Conservation (phyloP, 2,113 vertebrate genomes). For the Centropus unirufus region DNA sequence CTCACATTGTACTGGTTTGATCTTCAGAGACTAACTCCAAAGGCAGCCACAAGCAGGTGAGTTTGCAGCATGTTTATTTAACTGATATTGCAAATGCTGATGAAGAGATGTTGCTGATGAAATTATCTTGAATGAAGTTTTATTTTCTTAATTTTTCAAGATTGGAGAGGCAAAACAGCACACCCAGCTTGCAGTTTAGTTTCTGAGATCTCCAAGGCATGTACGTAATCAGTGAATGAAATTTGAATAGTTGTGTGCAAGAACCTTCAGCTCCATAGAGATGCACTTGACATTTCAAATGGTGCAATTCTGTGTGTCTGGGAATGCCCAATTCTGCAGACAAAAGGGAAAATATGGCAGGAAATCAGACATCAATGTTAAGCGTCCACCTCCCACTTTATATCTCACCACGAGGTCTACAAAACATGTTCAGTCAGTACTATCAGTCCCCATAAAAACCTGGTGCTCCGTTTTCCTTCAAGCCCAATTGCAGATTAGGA, state of each 20-base stretch:
- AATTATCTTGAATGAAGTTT: conserved; percentile 45
- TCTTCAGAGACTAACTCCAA: conserved; percentile 49
- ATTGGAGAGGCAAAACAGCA: neutral
- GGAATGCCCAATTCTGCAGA: neutral
- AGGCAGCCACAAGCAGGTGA: conserved; percentile 40
- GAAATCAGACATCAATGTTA: neutral
- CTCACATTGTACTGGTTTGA: conserved; percentile 22
- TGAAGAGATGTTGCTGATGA: neutral
- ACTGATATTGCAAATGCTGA: conserved; percentile 42
- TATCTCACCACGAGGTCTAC: neutral
- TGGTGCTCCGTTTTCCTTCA: neutral
- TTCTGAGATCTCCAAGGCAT: neutral
- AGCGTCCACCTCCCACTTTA: neutral
- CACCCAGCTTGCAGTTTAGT: neutral
- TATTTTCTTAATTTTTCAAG: conserved; percentile 28
- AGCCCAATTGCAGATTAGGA: neutral
- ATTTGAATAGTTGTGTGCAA: neutral
- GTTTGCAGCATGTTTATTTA: conserved; percentile 56
- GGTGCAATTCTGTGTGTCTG: neutral
- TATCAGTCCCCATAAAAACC: neutral
- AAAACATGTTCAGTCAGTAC: neutral
- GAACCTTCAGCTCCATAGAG: neutral
- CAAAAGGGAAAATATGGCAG: neutral
- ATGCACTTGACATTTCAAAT: neutral
- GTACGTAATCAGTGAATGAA: neutral